Evolutionary conservation across 1,140 invertebrate species (phyloP).

Genomic region (Pemphigus obesinymphae): DNA sequence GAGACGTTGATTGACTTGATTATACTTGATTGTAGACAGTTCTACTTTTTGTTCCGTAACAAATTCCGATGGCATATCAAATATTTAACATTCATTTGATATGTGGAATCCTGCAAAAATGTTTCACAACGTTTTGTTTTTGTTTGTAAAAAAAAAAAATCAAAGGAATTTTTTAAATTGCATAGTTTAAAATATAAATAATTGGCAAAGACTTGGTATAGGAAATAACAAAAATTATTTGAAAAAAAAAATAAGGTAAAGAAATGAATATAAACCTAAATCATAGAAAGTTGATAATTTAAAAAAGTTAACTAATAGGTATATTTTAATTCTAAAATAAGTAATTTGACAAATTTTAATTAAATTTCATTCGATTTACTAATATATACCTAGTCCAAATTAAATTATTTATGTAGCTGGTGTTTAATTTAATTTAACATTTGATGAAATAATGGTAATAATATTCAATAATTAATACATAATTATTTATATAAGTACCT

Average conservation of each 20-base stretch:
- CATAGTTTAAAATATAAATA: not conserved
- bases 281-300: not conserved
- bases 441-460: too few relatives aligned
- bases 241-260: not conserved
- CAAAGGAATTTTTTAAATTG: not conserved
- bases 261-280: not conserved
- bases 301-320: not conserved
- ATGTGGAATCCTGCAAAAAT: conserved; percentile 27
- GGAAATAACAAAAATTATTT: not conserved
- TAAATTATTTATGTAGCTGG: too few relatives aligned
- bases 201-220: conserved; percentile 32
- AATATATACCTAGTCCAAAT: not conserved
- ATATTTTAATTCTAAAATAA: not conserved
- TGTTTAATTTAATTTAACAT: too few relatives aligned
- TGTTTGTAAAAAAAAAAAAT: not conserved
- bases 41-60: conserved; percentile 19
- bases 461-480: too few relatives aligned
- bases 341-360: conserved; percentile 38
- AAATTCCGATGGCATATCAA: conserved; percentile 37
- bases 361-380: not conserved
- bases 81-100: conserved; percentile 34
- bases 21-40: conserved; percentile 17
- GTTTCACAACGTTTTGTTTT: not conserved
- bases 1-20: not conserved
- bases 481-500: too few relatives aligned